Base-by-base conservation (phyloP, 2,888 invertebrate species). In the Biston stratarius region DNA sequence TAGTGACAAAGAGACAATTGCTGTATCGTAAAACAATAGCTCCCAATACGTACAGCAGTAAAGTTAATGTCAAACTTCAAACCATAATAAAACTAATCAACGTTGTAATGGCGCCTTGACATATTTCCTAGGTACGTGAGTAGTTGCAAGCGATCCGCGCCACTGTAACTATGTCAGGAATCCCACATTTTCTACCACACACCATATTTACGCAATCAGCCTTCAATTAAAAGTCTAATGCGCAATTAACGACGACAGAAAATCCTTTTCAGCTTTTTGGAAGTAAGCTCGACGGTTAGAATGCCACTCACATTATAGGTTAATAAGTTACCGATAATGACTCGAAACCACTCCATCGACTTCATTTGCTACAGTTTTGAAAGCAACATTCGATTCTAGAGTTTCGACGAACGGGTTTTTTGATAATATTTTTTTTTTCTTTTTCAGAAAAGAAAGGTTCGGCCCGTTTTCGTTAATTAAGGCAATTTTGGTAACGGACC, bases 401-500 rank as follows among this genome's bases (percentile, higher is more conserved):
- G 82, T 53, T 84, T 82, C 77, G 74, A 67, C 52, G 70, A 87
- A 86, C 83, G 71, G 86, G 87, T 85, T 83, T 77, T 77, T 79
- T 85, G 86, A 84, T 88, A 87, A 86, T 86, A 83, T 84, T 87
- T 82, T 80, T 62, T 64, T 64, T 55, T 59, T 10, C 49, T 61
- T 75, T 75, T 70, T 64, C 71, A 69, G 73, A 76, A 82, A 85
- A 83, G 84, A 86, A 86, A 84, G 24, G 24, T 24, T 24, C 24
- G 86, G 79, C 76, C 73, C 78, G 77, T 75, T 82, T 84, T 83
- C 60, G 83, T 83, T 89, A 90, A 90, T 90, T 81, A 88, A 84
- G 82, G 87, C 80, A 88, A 88, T 90, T 91, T 87, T 73, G 82
- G 81, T 81, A 82, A 86, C 84, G 84, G 85, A 80, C 67, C 81